These are phyloP conservation scores for Crocuta crocuta DNA, from an alignment of 2,113 vertebrate species.

Conservation along the genomic window DNA sequence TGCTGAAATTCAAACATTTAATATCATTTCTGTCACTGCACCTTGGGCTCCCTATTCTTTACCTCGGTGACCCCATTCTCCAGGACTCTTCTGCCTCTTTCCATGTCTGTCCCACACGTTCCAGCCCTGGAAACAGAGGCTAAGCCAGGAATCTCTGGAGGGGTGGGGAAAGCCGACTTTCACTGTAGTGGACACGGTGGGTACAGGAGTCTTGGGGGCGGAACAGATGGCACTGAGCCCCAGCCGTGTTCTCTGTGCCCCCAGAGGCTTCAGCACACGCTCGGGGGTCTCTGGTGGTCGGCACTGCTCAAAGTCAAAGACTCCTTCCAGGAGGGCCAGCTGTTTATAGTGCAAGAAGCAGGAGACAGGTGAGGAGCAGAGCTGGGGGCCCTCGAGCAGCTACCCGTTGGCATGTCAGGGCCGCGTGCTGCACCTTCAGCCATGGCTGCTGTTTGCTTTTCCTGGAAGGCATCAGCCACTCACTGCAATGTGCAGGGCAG, in stretches of 20 bases:
- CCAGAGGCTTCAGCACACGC: not conserved
- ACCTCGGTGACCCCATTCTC: not conserved
- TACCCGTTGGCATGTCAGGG: not conserved
- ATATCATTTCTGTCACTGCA: not conserved
- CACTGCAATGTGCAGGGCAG: not conserved
- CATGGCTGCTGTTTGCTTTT: not conserved
- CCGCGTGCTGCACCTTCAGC: not conserved
- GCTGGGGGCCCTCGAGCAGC: not conserved
- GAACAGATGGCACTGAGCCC: not conserved
- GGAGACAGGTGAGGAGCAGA: not conserved
- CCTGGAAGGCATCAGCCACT: not conserved
- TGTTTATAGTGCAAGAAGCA: not conserved
- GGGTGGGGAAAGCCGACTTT: not conserved
- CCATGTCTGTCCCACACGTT: not conserved
- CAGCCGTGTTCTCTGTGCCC: not conserved
- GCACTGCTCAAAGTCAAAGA: not conserved
- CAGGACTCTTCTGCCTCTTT: not conserved
- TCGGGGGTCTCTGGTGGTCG: not conserved
- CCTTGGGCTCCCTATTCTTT: not conserved
- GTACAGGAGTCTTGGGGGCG: not conserved
- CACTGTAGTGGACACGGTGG: no score
- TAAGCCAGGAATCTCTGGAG: not conserved
- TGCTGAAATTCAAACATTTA: not conserved
- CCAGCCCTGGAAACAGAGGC: not conserved
- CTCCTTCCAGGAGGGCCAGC: not conserved